phyloP scores from a whole-genome alignment of 2,888 invertebrate genomes.

The Rhingia campestris region DNA sequence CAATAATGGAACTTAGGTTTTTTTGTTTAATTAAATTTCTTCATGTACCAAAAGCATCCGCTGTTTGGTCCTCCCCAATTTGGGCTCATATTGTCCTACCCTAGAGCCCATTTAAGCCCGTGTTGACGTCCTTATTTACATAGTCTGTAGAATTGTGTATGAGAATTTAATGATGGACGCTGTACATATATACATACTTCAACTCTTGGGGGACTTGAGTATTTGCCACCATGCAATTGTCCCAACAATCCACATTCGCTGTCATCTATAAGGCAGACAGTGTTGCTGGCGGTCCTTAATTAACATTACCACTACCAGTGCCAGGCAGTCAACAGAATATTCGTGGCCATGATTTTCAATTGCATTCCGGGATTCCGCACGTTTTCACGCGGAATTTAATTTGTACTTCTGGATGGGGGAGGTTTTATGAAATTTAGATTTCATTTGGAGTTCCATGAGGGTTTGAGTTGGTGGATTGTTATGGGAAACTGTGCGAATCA shows the following conservation, averaged over 20 bases:
- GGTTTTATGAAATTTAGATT: constrained; percentile 8
- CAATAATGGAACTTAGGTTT: constrained; percentile 43
- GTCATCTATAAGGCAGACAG: constrained; percentile 40
- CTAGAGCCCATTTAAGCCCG: constrained; percentile 20
- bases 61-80: not conserved
- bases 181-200: constrained; percentile 1
- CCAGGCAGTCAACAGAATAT: constrained; percentile 8
- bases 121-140: constrained; percentile 24
- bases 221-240: constrained; percentile 18
- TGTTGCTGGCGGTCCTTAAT: constrained; percentile 58
- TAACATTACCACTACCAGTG: constrained; percentile 45
- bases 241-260: constrained; percentile 30
- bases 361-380: constrained; percentile 49
- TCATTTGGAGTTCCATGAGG: constrained; percentile 19
- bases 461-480: not conserved
- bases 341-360: constrained; percentile 51
- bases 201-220: not conserved
- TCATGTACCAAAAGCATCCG: constrained; percentile 20
- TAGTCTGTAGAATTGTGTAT: constrained; percentile 6
- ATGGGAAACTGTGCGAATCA: not conserved
- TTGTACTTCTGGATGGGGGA: constrained; percentile 6
- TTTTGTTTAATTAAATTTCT: constrained; percentile 60
- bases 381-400: constrained; percentile 47
- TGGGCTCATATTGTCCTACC: constrained; percentile 3
- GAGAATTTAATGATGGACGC: constrained; percentile 25